Conservation (phyloP, 2,113 vertebrate species). For the Camarhynchus parvulus region DNA sequence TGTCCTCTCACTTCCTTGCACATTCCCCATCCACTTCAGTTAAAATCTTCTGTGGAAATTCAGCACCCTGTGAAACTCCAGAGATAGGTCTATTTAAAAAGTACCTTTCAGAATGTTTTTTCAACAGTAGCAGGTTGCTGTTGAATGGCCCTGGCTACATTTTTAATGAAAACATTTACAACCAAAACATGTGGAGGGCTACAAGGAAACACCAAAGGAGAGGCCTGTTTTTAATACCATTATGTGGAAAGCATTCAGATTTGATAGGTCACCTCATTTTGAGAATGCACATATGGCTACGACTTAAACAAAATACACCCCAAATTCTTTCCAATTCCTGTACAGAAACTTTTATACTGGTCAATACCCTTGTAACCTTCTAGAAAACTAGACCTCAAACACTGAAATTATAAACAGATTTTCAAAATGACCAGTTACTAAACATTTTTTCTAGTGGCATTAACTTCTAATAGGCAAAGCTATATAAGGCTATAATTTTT, state of each 20-base stretch:
- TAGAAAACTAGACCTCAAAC: neutral
- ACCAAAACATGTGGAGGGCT: neutral
- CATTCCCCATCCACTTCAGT: neutral
- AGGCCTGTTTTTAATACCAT: neutral
- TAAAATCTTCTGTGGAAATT: neutral
- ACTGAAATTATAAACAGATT: neutral
- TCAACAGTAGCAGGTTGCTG: neutral
- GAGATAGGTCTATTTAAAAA: neutral
- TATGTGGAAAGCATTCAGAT: neutral
- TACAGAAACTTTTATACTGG: neutral
- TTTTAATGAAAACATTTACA: neutral
- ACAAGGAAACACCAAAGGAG: neutral
- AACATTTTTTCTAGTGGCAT: neutral
- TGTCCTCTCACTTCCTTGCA: conserved; percentile 8
- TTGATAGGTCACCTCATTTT: neutral
- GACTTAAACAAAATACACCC: neutral
- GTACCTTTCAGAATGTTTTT: neutral
- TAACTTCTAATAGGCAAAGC: neutral
- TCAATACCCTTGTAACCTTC: neutral
- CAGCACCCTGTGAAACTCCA: neutral
- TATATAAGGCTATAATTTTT: neutral
- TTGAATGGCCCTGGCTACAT: neutral
- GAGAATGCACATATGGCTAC: neutral
- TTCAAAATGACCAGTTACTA: neutral
- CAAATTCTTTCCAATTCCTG: neutral